Base-by-base conservation (phyloP, 2,888 invertebrate genomes). In the Hyposoter dolosus region DNA sequence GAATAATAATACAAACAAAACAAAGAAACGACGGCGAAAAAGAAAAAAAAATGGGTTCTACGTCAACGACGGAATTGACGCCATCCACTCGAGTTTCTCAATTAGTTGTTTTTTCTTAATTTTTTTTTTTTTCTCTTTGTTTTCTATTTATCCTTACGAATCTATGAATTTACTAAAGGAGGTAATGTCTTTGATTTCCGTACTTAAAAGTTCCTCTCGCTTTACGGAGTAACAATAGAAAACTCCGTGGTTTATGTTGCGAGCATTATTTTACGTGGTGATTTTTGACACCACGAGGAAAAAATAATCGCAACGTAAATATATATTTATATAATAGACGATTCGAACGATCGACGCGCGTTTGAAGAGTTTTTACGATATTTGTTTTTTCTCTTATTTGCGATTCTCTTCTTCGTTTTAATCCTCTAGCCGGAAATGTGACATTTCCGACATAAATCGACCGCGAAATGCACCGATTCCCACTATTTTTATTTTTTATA, bases 181-280 rank as follows among this genome's bases (percentile, higher is more conserved):
- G 85, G 85, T 86, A 86, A 86, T 86, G 85, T 83, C 86, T 86
- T 83, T 86, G 86, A 83, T 86, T 86, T 86, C 83, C 83, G 83
- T 86, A 83, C 86, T 81, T 74, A 81, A 81, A 83, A 86, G 83
- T 86, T 78, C 19, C 72, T 47, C 71, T 68, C 81, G 71, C 77
- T 72, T 68, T 35, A 45, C 65, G 75, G 82, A 82, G 75, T 65
- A 82, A 79, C 71, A 66, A 76, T 80, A 65, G 76, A 74, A 76
- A 81, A 76, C 83, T 72, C 66, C 56, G 32, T 65, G 68, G 63
- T 84, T 50, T 12, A 47, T 50, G 50, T 75, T 76, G 50, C 43
- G 74, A 72, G 72, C 23, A 50, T 79, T 43, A 43, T 60, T 74
- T 53, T 43, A 43, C 72, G 60, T 63, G 63, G 10, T 19, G 10